These are phyloP conservation scores for Littorina saxatilis DNA, from an alignment of 1,140 invertebrate genomes.

Conservation along the genomic window DNA sequence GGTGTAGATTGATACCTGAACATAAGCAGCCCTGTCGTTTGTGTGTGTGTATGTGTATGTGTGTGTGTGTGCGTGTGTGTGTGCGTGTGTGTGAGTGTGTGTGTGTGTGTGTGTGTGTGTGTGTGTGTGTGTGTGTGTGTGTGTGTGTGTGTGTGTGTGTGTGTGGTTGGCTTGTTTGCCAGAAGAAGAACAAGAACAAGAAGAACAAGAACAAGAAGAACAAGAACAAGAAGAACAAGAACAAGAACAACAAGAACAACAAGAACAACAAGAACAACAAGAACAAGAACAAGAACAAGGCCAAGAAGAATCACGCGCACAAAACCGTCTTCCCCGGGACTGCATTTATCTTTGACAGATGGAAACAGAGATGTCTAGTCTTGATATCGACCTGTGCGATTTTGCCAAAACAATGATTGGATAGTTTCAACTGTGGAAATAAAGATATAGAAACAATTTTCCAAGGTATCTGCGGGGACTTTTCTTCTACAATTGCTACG, in stretches of 20 bases:
- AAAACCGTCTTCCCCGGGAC: not conserved
- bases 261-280: not conserved
- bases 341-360: not conserved
- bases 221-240: not conserved
- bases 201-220: not conserved
- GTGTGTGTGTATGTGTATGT: no score
- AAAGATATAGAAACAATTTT: no score
- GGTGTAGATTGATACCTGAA: not conserved
- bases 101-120: not conserved
- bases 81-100: no score
- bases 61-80: not conserved
- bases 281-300: not conserved
- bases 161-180: not conserved
- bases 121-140: not conserved
- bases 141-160: no score
- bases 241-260: not conserved
- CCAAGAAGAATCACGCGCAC: not conserved
- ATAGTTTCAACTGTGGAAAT: no score
- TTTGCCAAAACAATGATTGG: no score
- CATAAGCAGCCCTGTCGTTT: not conserved
- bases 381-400: not conserved
- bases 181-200: not conserved
- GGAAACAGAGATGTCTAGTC: no score
- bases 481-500: no score
- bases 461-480: no score